phyloP scores from a whole-genome alignment of 2,888 invertebrate genomes.

The Hartigia nigra region DNA sequence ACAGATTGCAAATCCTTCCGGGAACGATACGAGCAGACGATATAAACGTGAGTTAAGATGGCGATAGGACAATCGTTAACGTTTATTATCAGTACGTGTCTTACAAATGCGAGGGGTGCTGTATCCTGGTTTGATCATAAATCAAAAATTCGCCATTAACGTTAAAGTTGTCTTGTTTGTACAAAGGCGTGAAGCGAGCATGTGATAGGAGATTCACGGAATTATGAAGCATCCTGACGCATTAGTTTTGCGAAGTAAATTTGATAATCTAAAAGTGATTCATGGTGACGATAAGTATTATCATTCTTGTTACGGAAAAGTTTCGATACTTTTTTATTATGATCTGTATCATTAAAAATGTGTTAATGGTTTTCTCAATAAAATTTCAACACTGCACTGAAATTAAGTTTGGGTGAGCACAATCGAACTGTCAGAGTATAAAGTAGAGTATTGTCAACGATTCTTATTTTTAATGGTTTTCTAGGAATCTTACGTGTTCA shows the following conservation, averaged over 20 bases:
- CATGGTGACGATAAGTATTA: background rate
- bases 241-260: background rate
- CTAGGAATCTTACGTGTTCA: background rate
- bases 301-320: background rate
- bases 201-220: background rate
- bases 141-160: background rate
- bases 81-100: background rate
- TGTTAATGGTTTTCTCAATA: background rate
- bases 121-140: background rate
- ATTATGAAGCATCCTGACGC: background rate
- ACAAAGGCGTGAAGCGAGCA: background rate
- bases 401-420: background rate
- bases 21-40: background rate
- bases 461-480: background rate
- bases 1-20: background rate
- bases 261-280: background rate
- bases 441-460: background rate
- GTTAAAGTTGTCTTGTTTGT: background rate
- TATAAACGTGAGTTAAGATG: background rate
- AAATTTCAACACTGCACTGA: background rate
- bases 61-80: background rate
- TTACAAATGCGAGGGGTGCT: background rate
- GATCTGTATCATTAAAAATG: background rate
- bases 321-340: background rate
- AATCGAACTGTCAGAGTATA: background rate